These are phyloP conservation scores for Barbus barbus DNA, from an alignment of 2,113 vertebrate genomes.

Conservation along the genomic window DNA sequence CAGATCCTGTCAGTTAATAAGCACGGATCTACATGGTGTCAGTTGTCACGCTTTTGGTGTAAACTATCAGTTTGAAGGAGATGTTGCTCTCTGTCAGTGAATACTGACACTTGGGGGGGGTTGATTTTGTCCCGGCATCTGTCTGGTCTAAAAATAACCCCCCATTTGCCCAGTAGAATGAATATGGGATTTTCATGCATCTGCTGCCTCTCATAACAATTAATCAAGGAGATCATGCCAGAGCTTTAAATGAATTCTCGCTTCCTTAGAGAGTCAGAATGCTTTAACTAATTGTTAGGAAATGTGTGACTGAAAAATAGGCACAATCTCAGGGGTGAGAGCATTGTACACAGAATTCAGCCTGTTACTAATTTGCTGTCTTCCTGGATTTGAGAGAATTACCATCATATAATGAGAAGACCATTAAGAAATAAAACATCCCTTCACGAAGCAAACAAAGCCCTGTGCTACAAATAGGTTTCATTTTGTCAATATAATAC, in stretches of 20 bases:
- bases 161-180: slow-evolving; percentile 59
- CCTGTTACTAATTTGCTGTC: slow-evolving; percentile 13
- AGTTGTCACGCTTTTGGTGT: slow-evolving; percentile 49
- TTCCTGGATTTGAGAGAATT: slow-evolving; percentile 28
- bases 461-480: not conserved
- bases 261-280: slow-evolving; percentile 62
- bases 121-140: slow-evolving; percentile 51
- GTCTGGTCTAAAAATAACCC: slow-evolving; percentile 72
- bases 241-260: slow-evolving; percentile 65
- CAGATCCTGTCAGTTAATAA: slow-evolving; percentile 2
- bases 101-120: slow-evolving; percentile 42
- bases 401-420: not conserved
- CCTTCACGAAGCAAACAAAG: not conserved
- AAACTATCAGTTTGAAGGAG: slow-evolving; percentile 32
- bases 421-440: not conserved
- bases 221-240: slow-evolving; percentile 68
- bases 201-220: slow-evolving; percentile 70
- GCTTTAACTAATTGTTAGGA: slow-evolving; percentile 61
- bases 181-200: slow-evolving; percentile 71
- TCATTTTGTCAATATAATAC: not conserved
- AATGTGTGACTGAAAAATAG: slow-evolving; percentile 70
- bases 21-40: slow-evolving; percentile 35
- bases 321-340: slow-evolving; percentile 43
- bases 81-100: slow-evolving; percentile 20
- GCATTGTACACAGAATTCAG: slow-evolving; percentile 20